Evolutionary conservation across 1,140 invertebrate genomes (phyloP).

Genomic region (Anoplolepis gracilipes): DNA sequence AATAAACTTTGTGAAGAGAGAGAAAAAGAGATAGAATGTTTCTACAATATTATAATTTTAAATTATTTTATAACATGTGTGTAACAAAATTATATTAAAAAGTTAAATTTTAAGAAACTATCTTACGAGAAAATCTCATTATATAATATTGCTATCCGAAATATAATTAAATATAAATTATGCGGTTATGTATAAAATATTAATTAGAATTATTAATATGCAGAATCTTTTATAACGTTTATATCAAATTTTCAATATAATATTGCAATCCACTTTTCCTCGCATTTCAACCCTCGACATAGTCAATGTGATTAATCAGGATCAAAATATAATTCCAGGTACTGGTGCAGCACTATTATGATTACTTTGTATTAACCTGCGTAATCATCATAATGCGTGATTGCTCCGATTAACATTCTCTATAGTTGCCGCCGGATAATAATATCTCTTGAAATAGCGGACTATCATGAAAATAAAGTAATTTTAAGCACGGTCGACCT

Average conservation of each 20-base stretch:
- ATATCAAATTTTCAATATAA: background rate
- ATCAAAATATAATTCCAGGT: slow-evolving; percentile 37
- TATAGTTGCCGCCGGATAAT: slow-evolving; percentile 34
- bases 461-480: slow-evolving; percentile 41
- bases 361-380: slow-evolving; percentile 49
- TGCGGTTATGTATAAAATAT: too few species aligned
- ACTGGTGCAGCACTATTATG: slow-evolving; percentile 1
- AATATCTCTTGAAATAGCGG: slow-evolving; percentile 34
- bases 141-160: background rate
- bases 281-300: slow-evolving; percentile 1
- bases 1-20: background rate
- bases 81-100: background rate
- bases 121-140: background rate
- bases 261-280: slow-evolving; percentile 18
- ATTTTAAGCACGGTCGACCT: slow-evolving; percentile 33
- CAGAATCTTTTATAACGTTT: background rate
- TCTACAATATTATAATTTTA: background rate
- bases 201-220: background rate
- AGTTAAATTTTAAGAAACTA: background rate
- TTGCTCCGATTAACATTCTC: slow-evolving; percentile 50
- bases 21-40: too few species aligned
- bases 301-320: slow-evolving; percentile 31
- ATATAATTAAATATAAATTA: too few species aligned
- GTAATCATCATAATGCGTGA: slow-evolving; percentile 44
- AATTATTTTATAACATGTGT: background rate